These are phyloP conservation scores for Lycorma delicatula DNA, from an alignment of 1,140 invertebrate species.

Conservation along the genomic window DNA sequence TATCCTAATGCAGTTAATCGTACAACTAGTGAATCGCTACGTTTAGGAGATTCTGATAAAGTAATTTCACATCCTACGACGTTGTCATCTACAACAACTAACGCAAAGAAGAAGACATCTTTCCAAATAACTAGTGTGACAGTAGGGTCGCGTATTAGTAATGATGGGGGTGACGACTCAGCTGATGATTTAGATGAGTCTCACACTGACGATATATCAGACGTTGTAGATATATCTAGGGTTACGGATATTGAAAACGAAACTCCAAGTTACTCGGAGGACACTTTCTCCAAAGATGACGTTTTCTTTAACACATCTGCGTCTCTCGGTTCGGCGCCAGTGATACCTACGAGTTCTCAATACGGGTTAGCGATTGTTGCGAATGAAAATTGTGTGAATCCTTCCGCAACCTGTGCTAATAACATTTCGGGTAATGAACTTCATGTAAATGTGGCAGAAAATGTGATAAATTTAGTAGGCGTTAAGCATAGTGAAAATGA, in stretches of 20 bases:
- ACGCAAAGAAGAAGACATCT: slow-evolving; percentile 65
- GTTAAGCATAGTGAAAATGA: slow-evolving; percentile 52
- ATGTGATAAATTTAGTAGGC: slow-evolving; percentile 39
- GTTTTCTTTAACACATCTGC: slow-evolving; percentile 69
- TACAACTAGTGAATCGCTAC: slow-evolving; percentile 27
- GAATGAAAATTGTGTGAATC: slow-evolving; percentile 24
- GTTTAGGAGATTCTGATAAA: slow-evolving; percentile 23
- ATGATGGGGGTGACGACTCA: slow-evolving; percentile 83
- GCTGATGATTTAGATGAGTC: slow-evolving; percentile 90
- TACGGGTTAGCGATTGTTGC: slow-evolving; percentile 70
- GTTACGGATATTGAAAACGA: slow-evolving; percentile 75
- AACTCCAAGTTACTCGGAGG: slow-evolving; percentile 75
- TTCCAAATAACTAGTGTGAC: slow-evolving; percentile 90
- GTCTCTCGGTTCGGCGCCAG: slow-evolving; percentile 64
- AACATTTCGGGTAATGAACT: slow-evolving; percentile 45
- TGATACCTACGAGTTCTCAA: slow-evolving; percentile 74
- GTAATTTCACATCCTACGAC: slow-evolving; percentile 17
- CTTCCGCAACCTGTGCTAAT: slow-evolving; percentile 38
- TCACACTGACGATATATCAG: slow-evolving; percentile 71
- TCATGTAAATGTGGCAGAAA: slow-evolving; percentile 51
- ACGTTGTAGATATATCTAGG: slow-evolving; percentile 56
- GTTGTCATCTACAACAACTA: slow-evolving; percentile 14
- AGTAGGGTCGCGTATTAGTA: slow-evolving; percentile 64
- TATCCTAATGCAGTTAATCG: slow-evolving; percentile 24
- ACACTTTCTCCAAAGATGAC: slow-evolving; percentile 73